Evolutionary conservation across 1,140 invertebrate species (phyloP).

Genomic region (Apolygus lucorum): DNA sequence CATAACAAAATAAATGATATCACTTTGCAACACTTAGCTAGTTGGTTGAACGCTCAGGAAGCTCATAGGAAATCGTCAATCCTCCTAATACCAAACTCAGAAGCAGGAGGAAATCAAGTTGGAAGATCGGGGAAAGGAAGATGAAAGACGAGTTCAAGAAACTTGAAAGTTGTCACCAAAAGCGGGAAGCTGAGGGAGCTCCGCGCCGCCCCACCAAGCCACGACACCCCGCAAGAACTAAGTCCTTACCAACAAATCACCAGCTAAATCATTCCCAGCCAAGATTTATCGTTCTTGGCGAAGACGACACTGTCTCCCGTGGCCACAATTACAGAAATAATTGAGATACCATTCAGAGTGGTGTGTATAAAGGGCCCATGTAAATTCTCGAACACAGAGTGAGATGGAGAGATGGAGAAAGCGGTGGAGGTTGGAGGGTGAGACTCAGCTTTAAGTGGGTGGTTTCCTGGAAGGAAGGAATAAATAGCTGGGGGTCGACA

Average conservation of each 20-base stretch:
- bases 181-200: neutral
- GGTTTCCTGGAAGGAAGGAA: conserved; percentile 31
- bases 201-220: neutral
- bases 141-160: conserved; percentile 9
- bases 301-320: conserved; percentile 18
- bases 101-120: neutral
- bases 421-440: neutral
- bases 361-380: conserved; percentile 24
- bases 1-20: too few relatives aligned
- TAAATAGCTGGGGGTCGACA: conserved; percentile 26
- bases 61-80: too few relatives aligned
- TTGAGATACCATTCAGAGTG: conserved; percentile 21
- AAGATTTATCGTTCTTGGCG: conserved; percentile 13
- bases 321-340: conserved; percentile 23
- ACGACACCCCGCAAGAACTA: conserved; percentile 10
- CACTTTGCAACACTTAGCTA: too few relatives aligned
- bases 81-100: too few relatives aligned
- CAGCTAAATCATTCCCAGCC: conserved; percentile 9
- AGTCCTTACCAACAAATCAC: conserved; percentile 12
- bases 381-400: conserved; percentile 26
- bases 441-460: conserved; percentile 29
- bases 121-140: neutral
- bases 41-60: too few relatives aligned
- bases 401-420: neutral
- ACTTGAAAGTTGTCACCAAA: conserved; percentile 1